Evolutionary conservation across 2,888 invertebrate genomes (phyloP), one percentile per base, ranked within the genome.

Genomic region (Neoascia interrupta): DNA sequence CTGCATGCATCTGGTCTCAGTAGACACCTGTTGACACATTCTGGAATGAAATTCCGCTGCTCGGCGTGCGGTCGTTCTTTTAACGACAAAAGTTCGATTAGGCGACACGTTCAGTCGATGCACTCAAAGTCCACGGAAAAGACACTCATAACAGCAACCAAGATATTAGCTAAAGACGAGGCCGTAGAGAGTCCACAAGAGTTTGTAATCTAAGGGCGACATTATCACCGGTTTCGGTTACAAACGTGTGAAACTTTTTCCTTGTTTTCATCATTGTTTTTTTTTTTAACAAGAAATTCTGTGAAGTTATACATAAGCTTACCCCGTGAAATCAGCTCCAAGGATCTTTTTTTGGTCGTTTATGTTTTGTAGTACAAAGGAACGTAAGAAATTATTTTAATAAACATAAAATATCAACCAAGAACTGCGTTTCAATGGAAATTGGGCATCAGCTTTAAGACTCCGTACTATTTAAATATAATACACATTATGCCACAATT

Each of bases 21-120:
- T 84, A 90, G 94, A 36, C 94, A 94, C 88, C 87, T 93, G 81
- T 89, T 91, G 8, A 90, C 91, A 5, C 94, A 94, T 84, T 91
- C 91, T 0, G 94, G 93, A 0, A 91, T 92, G 82, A 90, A 90
- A 6, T 93, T 91, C 86, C 90, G 90, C 81, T 94, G 94, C 85
- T 89, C 90, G 5, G 90, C 90, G 82, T 95, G 95, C 85, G 90
- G 90, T 60, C 92, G 93, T 41, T 89, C 90, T 5, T 95, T 94
- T 86, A 91, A 90, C 10, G 95, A 95, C 89, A 92, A 92, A 83
- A 94, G 94, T 83, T 93, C 94, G 0, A 88, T 94, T 49, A 88
- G 91, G 73, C 89, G 95, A 3, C 95, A 95, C 84, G 85, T 90
- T 36, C 84, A 87, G 37, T 84, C 83, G 23, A 84, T 87, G 10